Evolutionary conservation across 2,888 invertebrate genomes (phyloP), one percentile per base, ranked within the genome.

Genomic region (Heteromurus nitidus): DNA sequence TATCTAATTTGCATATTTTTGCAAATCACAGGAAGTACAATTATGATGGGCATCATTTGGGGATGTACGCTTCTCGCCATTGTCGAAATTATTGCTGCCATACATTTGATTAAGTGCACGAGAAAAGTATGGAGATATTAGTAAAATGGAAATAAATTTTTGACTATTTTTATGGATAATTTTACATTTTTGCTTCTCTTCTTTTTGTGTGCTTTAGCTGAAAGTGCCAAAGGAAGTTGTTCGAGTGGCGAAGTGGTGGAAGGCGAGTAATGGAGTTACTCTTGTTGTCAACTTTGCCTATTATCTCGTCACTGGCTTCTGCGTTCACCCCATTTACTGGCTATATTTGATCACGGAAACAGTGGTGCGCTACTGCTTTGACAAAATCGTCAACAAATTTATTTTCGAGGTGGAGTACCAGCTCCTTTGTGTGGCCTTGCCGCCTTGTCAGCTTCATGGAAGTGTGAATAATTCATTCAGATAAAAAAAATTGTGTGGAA

Each of bases 231-330:
- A n/a, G 50, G n/a, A 50, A 18, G n/a, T 50, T 11, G 50, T 50
- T n/a, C 13, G n/a, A 50, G 50, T 50, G 13, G 50, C 50, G 5
- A 50, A 50, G n/a, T 50, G 50, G 11, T 50, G 50, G 50, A 7
- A 5, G n/a, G 50, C 50, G 5, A 5, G 11, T 13, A 50, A 50
- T 18, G 50, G 50, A n/a, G 50, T 50, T 11, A 50, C 50, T 5
- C 18, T 50, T 5, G 5, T 50, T 18, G 50, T 50, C n/a, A 50
- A 50, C 50, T n/a, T 18, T 11, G 5, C 18, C n/a, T 50, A 50
- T 18, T 13, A 50, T n/a, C 50, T 50, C n/a, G n/a, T 50, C 50
- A 50, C 50, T n/a, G 50, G 50, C n/a, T 50, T 50, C n/a, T n/a
- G 3, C 5, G 50, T 50, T 7, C 50, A 50, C n/a, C 50, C 50